Evolutionary conservation across 2,797 vertebrate species (phyloP), one percentile per base, ranked within the genome.

Genomic region (Ctenosaura bakeri): DNA sequence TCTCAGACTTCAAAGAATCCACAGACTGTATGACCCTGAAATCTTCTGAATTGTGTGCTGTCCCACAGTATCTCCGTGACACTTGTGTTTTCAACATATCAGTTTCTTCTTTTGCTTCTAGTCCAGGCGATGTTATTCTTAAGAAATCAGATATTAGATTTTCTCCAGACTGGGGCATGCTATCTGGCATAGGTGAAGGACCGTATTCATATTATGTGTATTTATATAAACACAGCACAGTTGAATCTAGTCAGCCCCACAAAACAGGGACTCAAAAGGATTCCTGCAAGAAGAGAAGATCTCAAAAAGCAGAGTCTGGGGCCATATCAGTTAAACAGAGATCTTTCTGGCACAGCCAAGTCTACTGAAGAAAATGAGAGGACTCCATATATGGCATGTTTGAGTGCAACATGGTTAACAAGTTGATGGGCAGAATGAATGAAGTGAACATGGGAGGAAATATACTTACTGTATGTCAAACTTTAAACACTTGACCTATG

Each of bases 401-500:
- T 84, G 50, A 89, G 50, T 73, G 85, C 13, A 4, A 88, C 77
- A 69, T 86, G 22, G 42, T 93, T 73, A 1, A 42, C 76, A 91
- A 1, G 64, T 87, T n/a, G 78, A 90, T 82, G 66, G 52, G 85
- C 24, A 85, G 9, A 6, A 79, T n/a, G 73, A 46, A 59, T 71
- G 80, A 64, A 90, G 91, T 89, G 81, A 86, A 86, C 16, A 78
- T 90, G 73, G 4, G 88, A 76, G 50, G 74, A 90, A 78, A 88
- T 85, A 88, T 3, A 74, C 7, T 29, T 81, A 69, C 26, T 83
- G 52, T 9, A n/a, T 29, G 16, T 80, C 82, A 76, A 86, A 86
- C 82, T 92, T 52, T 32, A 32, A 22, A 42, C 10, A 84, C 77
- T 93, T 7, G 54, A 42, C 82, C 35, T 74, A 82, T 88, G 20